phyloP scores from a whole-genome alignment of 1,140 invertebrate genomes.

The Acromyrmex heyeri region DNA sequence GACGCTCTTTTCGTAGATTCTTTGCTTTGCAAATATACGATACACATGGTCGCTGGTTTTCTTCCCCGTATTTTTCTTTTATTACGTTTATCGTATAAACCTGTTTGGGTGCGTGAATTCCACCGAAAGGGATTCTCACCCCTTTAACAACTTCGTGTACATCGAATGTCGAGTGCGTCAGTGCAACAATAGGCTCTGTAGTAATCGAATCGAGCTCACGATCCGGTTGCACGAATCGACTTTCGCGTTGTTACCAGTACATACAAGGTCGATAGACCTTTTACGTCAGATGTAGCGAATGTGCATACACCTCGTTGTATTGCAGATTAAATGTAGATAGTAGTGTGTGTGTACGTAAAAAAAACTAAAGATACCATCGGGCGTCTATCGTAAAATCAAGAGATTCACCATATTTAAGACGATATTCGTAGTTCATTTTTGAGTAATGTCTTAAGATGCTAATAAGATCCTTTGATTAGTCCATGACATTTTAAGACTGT shows the following conservation, averaged over 20 bases:
- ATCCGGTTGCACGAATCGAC: constrained; percentile 47
- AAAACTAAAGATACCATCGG: not conserved
- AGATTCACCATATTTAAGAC: not conserved
- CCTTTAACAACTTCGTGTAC: constrained; percentile 2
- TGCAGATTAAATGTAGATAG: not conserved
- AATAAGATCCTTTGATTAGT: no score
- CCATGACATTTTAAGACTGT: no score
- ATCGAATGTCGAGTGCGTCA: not conserved
- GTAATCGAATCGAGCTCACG: constrained; percentile 35
- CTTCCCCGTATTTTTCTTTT: not conserved
- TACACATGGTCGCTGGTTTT: not conserved
- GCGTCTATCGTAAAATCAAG: not conserved
- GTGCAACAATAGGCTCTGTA: not conserved
- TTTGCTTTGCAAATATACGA: not conserved
- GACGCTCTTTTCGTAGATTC: not conserved
- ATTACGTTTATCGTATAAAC: not conserved
- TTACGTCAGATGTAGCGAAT: constrained; percentile 25
- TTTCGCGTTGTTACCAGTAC: constrained; percentile 4
- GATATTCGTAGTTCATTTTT: no score
- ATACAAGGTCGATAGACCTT: constrained; percentile 18
- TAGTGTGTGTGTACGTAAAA: not conserved
- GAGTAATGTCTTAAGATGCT: no score
- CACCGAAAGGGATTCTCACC: not conserved
- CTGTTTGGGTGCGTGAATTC: not conserved
- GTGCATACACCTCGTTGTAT: not conserved